A percentile compares a stretch with the other conserved stretches of the same genome.
Evolutionary conservation across 2,113 vertebrate species (phyloP).

Genomic region (Epinephelus fuscoguttatus): DNA sequence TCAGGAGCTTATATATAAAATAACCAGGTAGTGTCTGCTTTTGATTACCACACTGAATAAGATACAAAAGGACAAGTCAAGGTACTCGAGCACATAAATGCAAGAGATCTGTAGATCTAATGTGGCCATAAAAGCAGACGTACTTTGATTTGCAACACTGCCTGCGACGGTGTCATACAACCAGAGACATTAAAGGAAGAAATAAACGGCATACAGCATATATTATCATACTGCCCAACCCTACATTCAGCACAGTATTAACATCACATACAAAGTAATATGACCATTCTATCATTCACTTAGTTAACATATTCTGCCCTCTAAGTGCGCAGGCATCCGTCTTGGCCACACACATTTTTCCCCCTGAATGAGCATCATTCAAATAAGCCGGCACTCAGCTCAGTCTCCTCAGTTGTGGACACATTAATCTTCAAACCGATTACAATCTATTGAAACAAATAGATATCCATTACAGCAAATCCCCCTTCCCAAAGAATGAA

Average conservation of each 20-base stretch:
- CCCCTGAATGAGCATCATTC: constrained; percentile 15
- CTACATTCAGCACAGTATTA: neutral
- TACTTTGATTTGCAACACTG: neutral
- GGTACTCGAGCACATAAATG: neutral
- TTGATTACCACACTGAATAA: neutral
- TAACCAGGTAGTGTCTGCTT: neutral
- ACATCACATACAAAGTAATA: neutral
- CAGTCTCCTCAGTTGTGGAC: neutral
- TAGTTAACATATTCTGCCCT: neutral
- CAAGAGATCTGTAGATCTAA: neutral
- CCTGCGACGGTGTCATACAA: neutral
- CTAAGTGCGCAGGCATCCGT: neutral
- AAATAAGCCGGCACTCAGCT: constrained; percentile 17
- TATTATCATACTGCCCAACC: neutral
- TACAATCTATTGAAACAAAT: constrained; percentile 30
- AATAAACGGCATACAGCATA: neutral
- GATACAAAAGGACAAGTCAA: neutral
- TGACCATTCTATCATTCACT: neutral
- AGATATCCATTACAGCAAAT: constrained; percentile 19
- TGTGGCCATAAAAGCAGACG: neutral
- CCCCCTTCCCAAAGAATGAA: constrained; percentile 1
- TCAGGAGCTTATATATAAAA: neutral
- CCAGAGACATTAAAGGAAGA: neutral
- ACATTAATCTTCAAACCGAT: constrained; percentile 43
- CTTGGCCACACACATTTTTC: constrained; percentile 10